Base-by-base conservation (phyloP, 2,113 vertebrate species). In the Psittacula cyanocephala region DNA sequence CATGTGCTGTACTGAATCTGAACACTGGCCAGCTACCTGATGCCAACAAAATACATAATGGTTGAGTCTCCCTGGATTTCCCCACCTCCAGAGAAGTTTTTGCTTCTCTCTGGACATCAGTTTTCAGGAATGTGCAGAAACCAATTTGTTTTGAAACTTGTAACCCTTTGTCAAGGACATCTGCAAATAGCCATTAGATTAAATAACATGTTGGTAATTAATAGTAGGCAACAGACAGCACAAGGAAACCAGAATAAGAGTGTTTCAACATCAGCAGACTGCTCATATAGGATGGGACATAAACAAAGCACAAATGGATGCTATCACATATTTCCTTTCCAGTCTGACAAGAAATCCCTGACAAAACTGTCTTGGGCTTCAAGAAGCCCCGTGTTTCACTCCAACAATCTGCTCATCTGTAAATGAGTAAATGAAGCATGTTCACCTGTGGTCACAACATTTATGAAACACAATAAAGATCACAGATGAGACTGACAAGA, bases 271-370 rank as follows among this genome's bases (percentile, higher is more conserved):
- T 27, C 65, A 69, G 33, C 71, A 90, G 53, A 49, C 79, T 83
- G 77, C 53, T 93, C 59, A 75, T 46, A 75, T 2, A 78, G 74
- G 16, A 92, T 13, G 20, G 62, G 50, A 37, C 46, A 84, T 6
- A 88, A 70, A 39, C 75, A 83, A 86, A 82, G 64, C 44, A 70
- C 64, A 75, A 37, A 59, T 6, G 88, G 89, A 95, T 91, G 52
- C 24, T 27, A 95, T 95, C 96, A 79, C 6, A 1, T 74, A 70
- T 47, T 92, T 93, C 72, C 50, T 47, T 92, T 95, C 96, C 83
- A 84, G 95, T 62, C 52, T 37, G 77, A 95, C 92, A 68, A 95
- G 95, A 96, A 96, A 80, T 74, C 79, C 79, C 81, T 77, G 79
- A 59, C 82, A 83, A 89, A 93, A 91, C 16, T 10, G 23, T 70